Evolutionary conservation across 2,113 vertebrate genomes (phyloP), one percentile per base, ranked within the genome.

Genomic region (Regulus satrapa): DNA sequence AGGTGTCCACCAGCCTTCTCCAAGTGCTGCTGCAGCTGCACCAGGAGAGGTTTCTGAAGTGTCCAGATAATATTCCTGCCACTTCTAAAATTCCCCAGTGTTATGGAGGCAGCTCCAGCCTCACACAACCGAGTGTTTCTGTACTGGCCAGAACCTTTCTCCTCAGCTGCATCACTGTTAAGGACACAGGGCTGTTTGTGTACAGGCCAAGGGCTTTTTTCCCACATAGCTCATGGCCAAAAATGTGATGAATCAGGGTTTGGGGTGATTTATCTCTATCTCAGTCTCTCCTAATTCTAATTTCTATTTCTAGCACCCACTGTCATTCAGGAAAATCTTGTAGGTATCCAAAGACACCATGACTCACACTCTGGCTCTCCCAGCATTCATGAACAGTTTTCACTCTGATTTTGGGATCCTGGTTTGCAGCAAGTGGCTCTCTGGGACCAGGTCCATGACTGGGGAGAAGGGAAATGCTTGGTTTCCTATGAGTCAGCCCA

Each of bases 271-370:
- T 91, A 56, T 94, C 68, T 87, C 55, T 75, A 26, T 61, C 84
- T 81, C 40, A 16, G 68, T 38, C 80, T 32, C 76, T 91, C 56
- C 64, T 79, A 38, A 85, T 45, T 64, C 45, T 61, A 46, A 89
- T 94, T 97, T 72, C 95, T 96, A 96, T 97, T 97, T 97, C 89
- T 81, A 85, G 85, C 45, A 85, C 8, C 62, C 36, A 28, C 20
- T 78, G 89, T 85, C 87, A 89, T 78, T 95, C 84, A 95, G 91
- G 95, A 89, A 91, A 95, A 75, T 91, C 56, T 38, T 54, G 62
- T 73, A 89, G 94, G 84, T 92, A 28, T 64, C 91, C 90, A 56
- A 55, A 85, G 74, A 56, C 85, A n/a, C 76, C 36, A 2, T 96
- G 96, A 95, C 25, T 97, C 96, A 94, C 80, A 2, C n/a, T 19